Evolutionary conservation across 2,888 invertebrate genomes (phyloP).

Genomic region (Calameuta filiformis): DNA sequence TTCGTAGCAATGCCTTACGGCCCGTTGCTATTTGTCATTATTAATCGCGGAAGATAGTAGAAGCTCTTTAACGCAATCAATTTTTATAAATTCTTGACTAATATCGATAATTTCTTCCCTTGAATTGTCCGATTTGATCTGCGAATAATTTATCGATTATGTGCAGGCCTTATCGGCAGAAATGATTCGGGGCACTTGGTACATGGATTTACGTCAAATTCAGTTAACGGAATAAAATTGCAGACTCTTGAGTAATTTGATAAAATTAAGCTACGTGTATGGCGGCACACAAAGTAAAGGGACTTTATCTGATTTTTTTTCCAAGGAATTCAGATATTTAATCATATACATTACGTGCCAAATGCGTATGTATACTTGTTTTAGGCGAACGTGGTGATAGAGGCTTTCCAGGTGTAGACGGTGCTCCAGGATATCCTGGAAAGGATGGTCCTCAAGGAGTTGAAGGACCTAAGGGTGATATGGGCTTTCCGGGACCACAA

Average conservation of each 20-base stretch:
- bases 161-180: neutral
- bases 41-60: slow-evolving; percentile 3
- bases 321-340: neutral
- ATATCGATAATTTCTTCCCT: neutral
- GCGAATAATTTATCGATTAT: neutral
- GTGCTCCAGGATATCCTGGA: slow-evolving; percentile 65
- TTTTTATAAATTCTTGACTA: neutral
- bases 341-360: neutral
- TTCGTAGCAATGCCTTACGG: slow-evolving; percentile 22
- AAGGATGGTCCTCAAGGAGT: slow-evolving; percentile 54
- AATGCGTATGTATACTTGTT: neutral
- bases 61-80: neutral
- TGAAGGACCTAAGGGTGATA: slow-evolving; percentile 63
- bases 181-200: neutral
- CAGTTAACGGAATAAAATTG: neutral
- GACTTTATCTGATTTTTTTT: neutral
- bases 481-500: slow-evolving; percentile 76
- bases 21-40: slow-evolving; percentile 11
- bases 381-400: slow-evolving; percentile 55
- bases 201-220: neutral
- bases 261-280: neutral
- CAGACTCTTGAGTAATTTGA: neutral
- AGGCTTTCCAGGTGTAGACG: slow-evolving; percentile 60
- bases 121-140: neutral
- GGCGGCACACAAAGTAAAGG: neutral